A percentile compares a stretch with the other conserved stretches of the same genome.
These are phyloP conservation scores for Crepidodera aurea DNA, from an alignment of 2,888 invertebrate genomes.

Conservation along the genomic window DNA sequence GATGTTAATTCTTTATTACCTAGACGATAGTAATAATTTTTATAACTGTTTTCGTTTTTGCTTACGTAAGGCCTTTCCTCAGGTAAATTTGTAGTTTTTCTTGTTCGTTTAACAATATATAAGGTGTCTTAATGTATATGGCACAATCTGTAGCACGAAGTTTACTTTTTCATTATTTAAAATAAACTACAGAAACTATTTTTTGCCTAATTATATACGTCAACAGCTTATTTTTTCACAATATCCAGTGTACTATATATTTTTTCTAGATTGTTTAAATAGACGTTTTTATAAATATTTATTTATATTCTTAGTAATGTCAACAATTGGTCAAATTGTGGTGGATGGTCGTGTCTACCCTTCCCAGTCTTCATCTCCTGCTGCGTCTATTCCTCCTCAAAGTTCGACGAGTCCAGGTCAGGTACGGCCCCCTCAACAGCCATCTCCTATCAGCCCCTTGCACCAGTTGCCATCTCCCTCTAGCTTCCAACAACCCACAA, in stretches of 20 bases:
- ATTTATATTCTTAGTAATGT: constrained; percentile 67
- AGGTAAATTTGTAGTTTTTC: constrained; percentile 46
- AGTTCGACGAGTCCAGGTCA: constrained; percentile 55
- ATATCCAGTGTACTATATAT: too few species aligned
- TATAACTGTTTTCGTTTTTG: constrained; percentile 37
- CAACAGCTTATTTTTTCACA: too few species aligned
- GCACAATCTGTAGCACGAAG: too few species aligned
- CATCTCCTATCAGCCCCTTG: constrained; percentile 51
- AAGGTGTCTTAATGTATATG: too few species aligned
- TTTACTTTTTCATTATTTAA: too few species aligned
- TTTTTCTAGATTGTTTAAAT: too few species aligned
- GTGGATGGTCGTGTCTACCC: constrained; percentile 85
- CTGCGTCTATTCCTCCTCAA: constrained; percentile 41
- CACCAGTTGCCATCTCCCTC: constrained; percentile 47
- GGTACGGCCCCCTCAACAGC: constrained; percentile 59
- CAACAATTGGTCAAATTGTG: constrained; percentile 80
- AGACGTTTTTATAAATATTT: too few species aligned
- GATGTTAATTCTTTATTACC: too few species aligned
- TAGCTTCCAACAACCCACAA: constrained; percentile 37
- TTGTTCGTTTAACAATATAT: constrained; percentile 5
- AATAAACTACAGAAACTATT: too few species aligned
- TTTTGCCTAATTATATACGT: too few species aligned
- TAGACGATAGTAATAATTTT: neutral
- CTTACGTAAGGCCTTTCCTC: constrained; percentile 54
- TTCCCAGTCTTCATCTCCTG: constrained; percentile 61